These are phyloP conservation scores for Phthorimaea operculella DNA, from an alignment of 1,140 invertebrate species.

Conservation along the genomic window DNA sequence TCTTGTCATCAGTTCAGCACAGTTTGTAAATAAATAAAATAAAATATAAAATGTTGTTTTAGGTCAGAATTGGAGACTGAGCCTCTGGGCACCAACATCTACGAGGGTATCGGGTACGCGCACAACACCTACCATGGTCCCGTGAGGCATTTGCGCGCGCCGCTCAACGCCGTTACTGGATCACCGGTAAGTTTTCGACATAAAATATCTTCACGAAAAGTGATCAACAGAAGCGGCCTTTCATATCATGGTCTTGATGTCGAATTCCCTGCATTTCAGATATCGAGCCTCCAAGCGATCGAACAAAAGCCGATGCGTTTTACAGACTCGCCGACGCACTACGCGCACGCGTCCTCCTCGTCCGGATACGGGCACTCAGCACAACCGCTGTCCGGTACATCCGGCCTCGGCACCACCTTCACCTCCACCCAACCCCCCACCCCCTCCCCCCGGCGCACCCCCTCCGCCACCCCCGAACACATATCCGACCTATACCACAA, in stretches of 20 bases:
- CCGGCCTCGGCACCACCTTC: conserved; percentile 61
- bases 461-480: conserved; percentile 41
- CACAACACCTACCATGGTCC: conserved; percentile 94
- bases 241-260: too few species aligned
- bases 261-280: conserved; percentile 30
- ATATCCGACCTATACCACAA: conserved; percentile 53
- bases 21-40: neutral
- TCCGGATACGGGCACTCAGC: conserved; percentile 58
- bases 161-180: conserved; percentile 69
- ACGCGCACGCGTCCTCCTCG: conserved; percentile 59
- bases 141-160: conserved; percentile 78
- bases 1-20: too few species aligned
- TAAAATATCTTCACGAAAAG: neutral
- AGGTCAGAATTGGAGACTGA: conserved; percentile 53
- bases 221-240: too few species aligned
- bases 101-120: conserved; percentile 70
- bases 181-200: conserved; percentile 40
- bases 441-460: conserved; percentile 71
- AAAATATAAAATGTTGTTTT: conserved; percentile 19
- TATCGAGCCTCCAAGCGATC: conserved; percentile 60
- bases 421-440: conserved; percentile 72
- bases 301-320: conserved; percentile 77
- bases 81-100: conserved; percentile 32
- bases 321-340: conserved; percentile 81
- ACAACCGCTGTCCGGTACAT: conserved; percentile 50